Percentiles rank a stretch among this genome's conserved stretches.
Conservation (phyloP, 2,113 vertebrate genomes). For the Lycocorax pyrrhopterus region DNA sequence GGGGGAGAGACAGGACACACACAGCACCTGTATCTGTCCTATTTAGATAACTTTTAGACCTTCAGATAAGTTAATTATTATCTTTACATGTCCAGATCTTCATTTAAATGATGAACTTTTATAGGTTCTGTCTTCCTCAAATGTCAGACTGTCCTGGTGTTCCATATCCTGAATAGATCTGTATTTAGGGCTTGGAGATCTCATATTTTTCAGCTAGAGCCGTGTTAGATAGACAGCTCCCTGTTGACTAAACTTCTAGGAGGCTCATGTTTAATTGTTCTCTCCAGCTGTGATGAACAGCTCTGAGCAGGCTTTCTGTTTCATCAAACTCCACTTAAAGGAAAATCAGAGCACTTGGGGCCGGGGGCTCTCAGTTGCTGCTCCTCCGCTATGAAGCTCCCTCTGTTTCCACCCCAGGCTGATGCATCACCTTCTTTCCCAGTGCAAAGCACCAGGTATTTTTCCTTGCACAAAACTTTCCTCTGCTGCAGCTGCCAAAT, state of each 20-base stretch:
- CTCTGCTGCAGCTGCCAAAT: neutral
- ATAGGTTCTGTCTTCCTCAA: neutral
- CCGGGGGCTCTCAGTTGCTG: neutral
- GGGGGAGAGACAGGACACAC: neutral
- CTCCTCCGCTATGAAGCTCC: neutral
- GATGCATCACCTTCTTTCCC: neutral
- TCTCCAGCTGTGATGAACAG: conserved; percentile 57
- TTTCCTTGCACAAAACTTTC: neutral
- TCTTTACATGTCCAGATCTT: neutral
- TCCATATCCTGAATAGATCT: neutral
- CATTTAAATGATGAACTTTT: neutral
- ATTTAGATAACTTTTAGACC: neutral
- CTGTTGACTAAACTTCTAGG: conserved; percentile 56
- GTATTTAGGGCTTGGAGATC: neutral
- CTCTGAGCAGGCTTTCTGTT: conserved; percentile 48
- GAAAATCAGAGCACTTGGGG: conserved; percentile 14
- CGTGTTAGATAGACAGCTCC: conserved; percentile 42
- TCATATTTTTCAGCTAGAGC: conserved; percentile 4
- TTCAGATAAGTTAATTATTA: neutral
- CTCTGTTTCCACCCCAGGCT: neutral
- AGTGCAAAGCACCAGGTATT: neutral
- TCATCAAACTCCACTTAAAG: conserved; percentile 44
- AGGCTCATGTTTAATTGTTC: conserved; percentile 52
- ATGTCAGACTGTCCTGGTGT: neutral
- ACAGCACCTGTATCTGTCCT: neutral